Evolutionary conservation across 2,113 vertebrate species (phyloP), one percentile per base, ranked within the genome.

Genomic region (Corapipo altera): DNA sequence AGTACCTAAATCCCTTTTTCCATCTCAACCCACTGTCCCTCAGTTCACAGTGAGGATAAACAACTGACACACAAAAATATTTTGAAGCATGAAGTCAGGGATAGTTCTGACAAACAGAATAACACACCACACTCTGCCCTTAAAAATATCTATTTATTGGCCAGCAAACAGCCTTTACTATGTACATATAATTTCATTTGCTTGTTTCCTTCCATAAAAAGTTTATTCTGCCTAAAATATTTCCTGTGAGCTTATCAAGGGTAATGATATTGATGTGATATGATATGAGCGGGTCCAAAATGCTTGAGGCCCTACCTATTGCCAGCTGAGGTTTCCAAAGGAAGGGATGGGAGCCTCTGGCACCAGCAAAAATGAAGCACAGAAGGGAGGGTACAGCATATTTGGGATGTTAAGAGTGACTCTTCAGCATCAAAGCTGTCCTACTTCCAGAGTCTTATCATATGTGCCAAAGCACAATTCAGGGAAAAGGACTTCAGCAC

Each of bases 381-480:
- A 5, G 76, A 3, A 37, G 22, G 55, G 69, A 87, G 41, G 57
- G 20, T 15, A 24, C 78, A 79, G 66, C 1, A 6, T 32, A 15
- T 91, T 89, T 85, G 81, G 93, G 93, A 48, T 79, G 79, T 82
- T 85, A 48, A 71, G 62, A 94, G 82, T 27, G 23, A 94, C 70
- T 95, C 70, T 55, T 35, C 74, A 77, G 88, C 95, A 95, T 95
- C 96, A 97, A 94, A 97, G 91, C 91, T 96, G 95, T 89, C 95
- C 89, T 95, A 94, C 89, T 96, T 96, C 67, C 85, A 9, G 12
- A 91, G 81, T 5, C 81, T 94, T 49, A 91, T 65, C 74, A 5
- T 70, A 70, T 93, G 73, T 93, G 85, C 95, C 54, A 70, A 59
- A 91, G 85, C 71, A 74, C 78, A 55, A 91, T 9, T 55, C 51